phyloP scores from a whole-genome alignment of 1,140 invertebrate species.

The Gonioctena quinquepunctata region DNA sequence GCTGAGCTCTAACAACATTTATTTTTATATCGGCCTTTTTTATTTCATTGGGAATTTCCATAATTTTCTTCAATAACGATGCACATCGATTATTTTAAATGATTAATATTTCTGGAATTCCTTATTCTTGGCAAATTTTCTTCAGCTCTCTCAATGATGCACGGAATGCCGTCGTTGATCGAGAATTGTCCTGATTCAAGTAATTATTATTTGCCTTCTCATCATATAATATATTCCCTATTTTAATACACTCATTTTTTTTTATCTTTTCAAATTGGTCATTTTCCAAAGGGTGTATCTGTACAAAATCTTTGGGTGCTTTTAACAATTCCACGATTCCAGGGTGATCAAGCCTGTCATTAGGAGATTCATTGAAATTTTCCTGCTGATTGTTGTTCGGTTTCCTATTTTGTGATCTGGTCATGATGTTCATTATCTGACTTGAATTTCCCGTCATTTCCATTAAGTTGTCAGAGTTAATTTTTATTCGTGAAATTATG shows the following conservation, averaged over 20 bases:
- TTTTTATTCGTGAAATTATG: constrained; percentile 18
- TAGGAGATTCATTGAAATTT: neutral
- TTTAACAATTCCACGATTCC: constrained; percentile 12
- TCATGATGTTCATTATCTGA: neutral
- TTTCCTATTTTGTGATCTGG: constrained; percentile 1
- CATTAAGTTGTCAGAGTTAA: constrained; percentile 1
- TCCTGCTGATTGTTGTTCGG: neutral
- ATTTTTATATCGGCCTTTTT: constrained; percentile 11
- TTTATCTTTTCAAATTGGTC: neutral
- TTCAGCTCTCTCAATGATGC: constrained; percentile 28
- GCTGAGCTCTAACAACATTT: constrained; percentile 7
- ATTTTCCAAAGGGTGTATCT: neutral
- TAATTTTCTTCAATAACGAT: constrained; percentile 10
- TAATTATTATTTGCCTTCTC: neutral
- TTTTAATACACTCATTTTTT: neutral
- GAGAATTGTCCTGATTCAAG: constrained; percentile 8
- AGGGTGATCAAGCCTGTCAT: constrained; percentile 10
- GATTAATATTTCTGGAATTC: constrained; percentile 26
- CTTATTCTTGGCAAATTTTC: constrained; percentile 18
- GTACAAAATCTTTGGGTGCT: constrained; percentile 2
- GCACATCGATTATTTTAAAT: constrained; percentile 16
- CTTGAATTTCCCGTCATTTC: neutral
- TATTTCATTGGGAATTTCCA: constrained; percentile 9
- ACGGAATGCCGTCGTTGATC: constrained; percentile 19
- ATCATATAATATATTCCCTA: neutral